Percentiles rank a stretch among this genome's conserved stretches.
These are phyloP conservation scores for Nysson spinosus DNA, from an alignment of 2,888 invertebrate genomes.

Conservation along the genomic window DNA sequence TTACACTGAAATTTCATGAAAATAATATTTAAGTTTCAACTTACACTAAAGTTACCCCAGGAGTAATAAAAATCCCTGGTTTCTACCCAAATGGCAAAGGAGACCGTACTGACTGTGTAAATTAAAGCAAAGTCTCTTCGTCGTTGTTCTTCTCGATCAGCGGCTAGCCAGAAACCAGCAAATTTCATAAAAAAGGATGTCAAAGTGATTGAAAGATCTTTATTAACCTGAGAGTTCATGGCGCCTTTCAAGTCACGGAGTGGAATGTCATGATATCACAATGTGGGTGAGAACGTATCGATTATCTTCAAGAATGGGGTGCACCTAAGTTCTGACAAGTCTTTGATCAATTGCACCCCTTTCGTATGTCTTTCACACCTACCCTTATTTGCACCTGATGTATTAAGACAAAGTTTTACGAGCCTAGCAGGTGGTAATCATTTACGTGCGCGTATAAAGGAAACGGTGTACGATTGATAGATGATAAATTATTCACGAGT, in stretches of 20 bases:
- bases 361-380: too few relatives aligned
- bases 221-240: constrained; percentile 1
- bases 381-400: too few relatives aligned
- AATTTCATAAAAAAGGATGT: constrained; percentile 55
- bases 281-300: too few relatives aligned
- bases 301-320: too few relatives aligned
- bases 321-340: too few relatives aligned
- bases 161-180: constrained; percentile 56
- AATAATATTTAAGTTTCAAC: constrained; percentile 8
- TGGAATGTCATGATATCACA: too few relatives aligned
- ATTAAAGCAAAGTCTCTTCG: constrained; percentile 31
- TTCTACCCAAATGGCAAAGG: constrained; percentile 27
- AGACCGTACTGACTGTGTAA: constrained; percentile 38
- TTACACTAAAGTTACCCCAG: constrained; percentile 55
- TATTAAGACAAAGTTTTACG: too few relatives aligned
- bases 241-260: neutral
- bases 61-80: constrained; percentile 48
- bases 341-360: too few relatives aligned
- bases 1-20: neutral
- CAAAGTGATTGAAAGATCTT: constrained; percentile 21
- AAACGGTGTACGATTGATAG: too few relatives aligned
- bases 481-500: too few relatives aligned
- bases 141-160: constrained; percentile 26
- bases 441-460: too few relatives aligned
- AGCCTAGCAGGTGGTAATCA: too few relatives aligned